phyloP scores from a whole-genome alignment of 37 sponge, comb jelly and placozoan genomes.

The Haliclona indistincta region DNA sequence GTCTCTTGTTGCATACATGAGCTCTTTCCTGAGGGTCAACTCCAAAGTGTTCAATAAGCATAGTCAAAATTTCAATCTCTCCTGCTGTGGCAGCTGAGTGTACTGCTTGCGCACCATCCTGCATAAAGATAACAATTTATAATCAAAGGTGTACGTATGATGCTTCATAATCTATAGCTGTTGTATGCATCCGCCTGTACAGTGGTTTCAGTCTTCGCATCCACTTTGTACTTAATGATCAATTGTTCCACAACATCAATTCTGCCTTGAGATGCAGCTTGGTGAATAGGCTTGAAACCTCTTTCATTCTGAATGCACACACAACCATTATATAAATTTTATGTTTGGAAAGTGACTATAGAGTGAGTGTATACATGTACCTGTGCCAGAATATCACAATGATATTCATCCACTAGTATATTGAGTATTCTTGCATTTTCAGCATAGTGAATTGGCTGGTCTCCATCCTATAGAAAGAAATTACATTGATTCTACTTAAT shows the following conservation, averaged over 20 bases:
- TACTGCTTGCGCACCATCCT: conserved; percentile 6
- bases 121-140: no score
- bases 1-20: no score
- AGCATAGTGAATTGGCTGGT: conserved; percentile 7
- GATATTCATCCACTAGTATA: conserved; percentile 4
- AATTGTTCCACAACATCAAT: background rate
- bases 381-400: background rate
- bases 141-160: no score
- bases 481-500: no score
- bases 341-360: no score
- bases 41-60: conserved; percentile 18
- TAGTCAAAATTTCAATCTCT: background rate
- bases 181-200: background rate
- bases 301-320: background rate
- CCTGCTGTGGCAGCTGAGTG: conserved; percentile 10
- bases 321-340: no score
- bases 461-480: background rate
- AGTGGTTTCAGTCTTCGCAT: background rate
- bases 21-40: conserved; percentile 16
- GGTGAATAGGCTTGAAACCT: background rate
- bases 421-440: background rate
- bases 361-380: no score
- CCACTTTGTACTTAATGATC: conserved; percentile 1
- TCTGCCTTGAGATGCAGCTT: background rate
- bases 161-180: no score